Conservation (phyloP, 2,888 invertebrate species). For the Hipparchia semele region DNA sequence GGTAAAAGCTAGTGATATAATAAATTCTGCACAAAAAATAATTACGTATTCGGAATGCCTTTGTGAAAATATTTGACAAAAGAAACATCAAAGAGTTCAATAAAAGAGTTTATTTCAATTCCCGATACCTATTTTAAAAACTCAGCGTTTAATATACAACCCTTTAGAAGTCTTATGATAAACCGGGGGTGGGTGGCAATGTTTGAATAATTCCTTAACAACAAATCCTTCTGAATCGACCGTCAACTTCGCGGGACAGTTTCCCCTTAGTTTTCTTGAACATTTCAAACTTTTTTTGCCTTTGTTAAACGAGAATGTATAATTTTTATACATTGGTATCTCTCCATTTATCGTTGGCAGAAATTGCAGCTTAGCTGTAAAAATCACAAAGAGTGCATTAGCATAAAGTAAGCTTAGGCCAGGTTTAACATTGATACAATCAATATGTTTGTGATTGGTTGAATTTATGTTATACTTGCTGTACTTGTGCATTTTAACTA, state of each 20-base stretch:
- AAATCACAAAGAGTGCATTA: neutral
- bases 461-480: too few species aligned
- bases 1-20: too few species aligned
- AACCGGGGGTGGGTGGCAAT: conserved; percentile 43
- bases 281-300: conserved; percentile 42
- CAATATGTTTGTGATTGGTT: neutral
- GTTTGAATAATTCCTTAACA: conserved; percentile 26
- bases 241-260: conserved; percentile 44
- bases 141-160: conserved; percentile 18
- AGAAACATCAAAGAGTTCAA: neutral
- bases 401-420: neutral
- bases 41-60: neutral
- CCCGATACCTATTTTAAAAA: neutral
- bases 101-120: neutral
- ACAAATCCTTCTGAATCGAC: conserved; percentile 38
- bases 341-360: neutral
- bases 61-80: neutral
- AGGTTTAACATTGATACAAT: neutral
- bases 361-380: neutral
- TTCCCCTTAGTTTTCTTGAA: conserved; percentile 40
- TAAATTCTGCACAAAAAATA: too few species aligned
- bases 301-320: conserved; percentile 13
- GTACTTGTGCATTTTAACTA: too few species aligned
- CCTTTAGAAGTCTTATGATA: conserved; percentile 33
- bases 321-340: conserved; percentile 8